phyloP scores from a whole-genome alignment of 2,888 invertebrate species.

The Plagodis dolabraria region DNA sequence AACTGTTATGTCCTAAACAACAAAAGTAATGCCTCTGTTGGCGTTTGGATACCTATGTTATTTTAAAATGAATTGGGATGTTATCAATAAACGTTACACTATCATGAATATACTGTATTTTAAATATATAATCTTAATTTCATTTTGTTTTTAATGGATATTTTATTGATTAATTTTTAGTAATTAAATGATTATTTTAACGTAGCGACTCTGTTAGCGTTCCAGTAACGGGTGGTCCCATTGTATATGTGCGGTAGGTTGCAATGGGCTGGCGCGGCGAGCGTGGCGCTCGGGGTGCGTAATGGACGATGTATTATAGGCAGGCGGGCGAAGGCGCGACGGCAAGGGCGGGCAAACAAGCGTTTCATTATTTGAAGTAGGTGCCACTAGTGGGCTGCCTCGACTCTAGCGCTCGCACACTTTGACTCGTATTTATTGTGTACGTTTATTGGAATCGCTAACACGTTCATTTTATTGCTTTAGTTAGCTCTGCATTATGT shows the following conservation, averaged over 20 bases:
- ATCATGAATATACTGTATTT: conserved; percentile 10
- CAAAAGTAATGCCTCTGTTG: too few relatives aligned
- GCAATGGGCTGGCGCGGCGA: conserved; percentile 32
- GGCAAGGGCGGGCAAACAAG: too few relatives aligned
- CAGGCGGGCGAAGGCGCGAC: too few relatives aligned
- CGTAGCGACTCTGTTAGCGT: conserved; percentile 64
- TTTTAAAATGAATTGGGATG: too few relatives aligned
- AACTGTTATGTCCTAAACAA: too few relatives aligned
- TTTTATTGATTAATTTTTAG: conserved; percentile 69
- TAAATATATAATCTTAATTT: conserved; percentile 40
- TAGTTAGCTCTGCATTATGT: conserved; percentile 56
- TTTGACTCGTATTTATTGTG: conserved; percentile 33
- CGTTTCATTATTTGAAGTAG: too few relatives aligned
- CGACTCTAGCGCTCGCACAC: conserved; percentile 25
- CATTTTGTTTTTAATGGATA: conserved; percentile 51
- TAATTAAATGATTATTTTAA: conserved; percentile 41
- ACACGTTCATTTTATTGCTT: conserved; percentile 67
- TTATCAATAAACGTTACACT: too few relatives aligned
- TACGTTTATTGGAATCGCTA: conserved; percentile 54
- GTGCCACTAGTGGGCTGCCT: too few relatives aligned
- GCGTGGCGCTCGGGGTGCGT: conserved; percentile 1
- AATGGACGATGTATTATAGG: background rate
- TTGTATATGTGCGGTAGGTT: conserved; percentile 41
- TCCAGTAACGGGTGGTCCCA: conserved; percentile 50
- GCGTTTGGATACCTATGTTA: too few relatives aligned